Evolutionary conservation across 2,113 vertebrate genomes (phyloP).

Genomic region (Rhombomys opimus): DNA sequence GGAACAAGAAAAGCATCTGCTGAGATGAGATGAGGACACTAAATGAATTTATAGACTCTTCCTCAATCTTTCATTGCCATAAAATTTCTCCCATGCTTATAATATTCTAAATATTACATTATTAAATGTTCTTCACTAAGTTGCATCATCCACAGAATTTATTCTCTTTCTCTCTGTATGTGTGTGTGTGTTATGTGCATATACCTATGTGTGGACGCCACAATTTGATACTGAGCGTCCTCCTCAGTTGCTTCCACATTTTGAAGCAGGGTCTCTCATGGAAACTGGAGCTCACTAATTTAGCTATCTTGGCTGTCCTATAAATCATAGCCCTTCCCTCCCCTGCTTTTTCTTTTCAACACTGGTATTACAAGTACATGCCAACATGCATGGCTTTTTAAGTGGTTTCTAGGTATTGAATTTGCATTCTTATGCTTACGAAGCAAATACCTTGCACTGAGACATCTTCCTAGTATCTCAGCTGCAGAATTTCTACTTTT

Average conservation of each 20-base stretch:
- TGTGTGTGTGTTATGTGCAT: not conserved
- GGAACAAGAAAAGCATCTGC: not conserved
- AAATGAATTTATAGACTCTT: not conserved
- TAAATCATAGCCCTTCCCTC: not conserved
- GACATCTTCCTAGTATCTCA: no score
- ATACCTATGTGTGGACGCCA: not conserved
- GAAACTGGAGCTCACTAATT: not conserved
- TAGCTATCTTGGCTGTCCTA: not conserved
- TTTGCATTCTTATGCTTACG: not conserved
- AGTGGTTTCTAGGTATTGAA: not conserved
- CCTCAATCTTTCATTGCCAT: not conserved
- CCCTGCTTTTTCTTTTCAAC: not conserved
- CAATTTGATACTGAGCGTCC: not conserved
- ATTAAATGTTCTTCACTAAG: not conserved
- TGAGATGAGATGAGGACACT: not conserved
- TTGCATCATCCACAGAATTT: not conserved
- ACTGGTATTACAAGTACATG: no score
- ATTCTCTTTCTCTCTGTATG: not conserved
- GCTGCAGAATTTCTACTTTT: not conserved
- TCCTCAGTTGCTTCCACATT: not conserved
- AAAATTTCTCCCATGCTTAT: not conserved
- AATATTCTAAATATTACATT: not conserved
- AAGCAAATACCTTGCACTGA: not conserved
- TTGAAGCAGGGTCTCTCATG: not conserved
- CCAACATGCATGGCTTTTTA: not conserved